Evolutionary conservation across 2,113 vertebrate genomes (phyloP), one percentile per base, ranked within the genome.

Genomic region (Myotis davidii): DNA sequence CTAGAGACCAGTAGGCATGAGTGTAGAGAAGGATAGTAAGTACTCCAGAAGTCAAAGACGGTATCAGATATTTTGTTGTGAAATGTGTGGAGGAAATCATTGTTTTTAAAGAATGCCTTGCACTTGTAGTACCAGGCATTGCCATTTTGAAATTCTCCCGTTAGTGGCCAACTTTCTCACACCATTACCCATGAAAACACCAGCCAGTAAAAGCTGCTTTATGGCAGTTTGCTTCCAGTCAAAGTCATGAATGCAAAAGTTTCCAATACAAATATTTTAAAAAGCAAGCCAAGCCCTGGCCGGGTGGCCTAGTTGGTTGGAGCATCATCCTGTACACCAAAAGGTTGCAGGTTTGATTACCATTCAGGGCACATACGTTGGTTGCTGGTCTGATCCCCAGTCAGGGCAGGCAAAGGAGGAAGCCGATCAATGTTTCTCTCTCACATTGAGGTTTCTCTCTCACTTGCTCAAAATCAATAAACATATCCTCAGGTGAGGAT

Each of bases 171-270:
- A 72, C 48, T 92, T 95, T 74, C 88, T 91, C 56, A 34, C 52
- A 61, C 73, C 56, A 90, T 76, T 59, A 34, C 12, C 54, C 52
- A 70, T 11, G 88, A 96, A 85, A 96, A 95, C 27, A 87, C 29
- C 56, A 85, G 39, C 82, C 85, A 67, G 86, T 9, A 91, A 88
- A 94, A 91, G 17, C 52, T 85, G 45, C 39, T 70, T 82, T 48
- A 90, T 23, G 82, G 50, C 37, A 85, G 34, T 89, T 76, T 94
- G 61, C 89, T 95, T 77, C 91, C 82, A 73, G 39, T 42, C 54
- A 70, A 88, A 85, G 65, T 54, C 52, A 27, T 77, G 79, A 94
- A 94, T 67, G 45, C 21, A 54, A 45, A 90, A 85, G 29, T 92
- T 92, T 95, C 86, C 37, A 42, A 61, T n/a, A 81, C 61, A 90